A percentile compares a stretch with the other conserved stretches of the same genome.
These are phyloP conservation scores for Cyprinus carpio DNA, from an alignment of 2,113 vertebrate genomes.

Conservation along the genomic window DNA sequence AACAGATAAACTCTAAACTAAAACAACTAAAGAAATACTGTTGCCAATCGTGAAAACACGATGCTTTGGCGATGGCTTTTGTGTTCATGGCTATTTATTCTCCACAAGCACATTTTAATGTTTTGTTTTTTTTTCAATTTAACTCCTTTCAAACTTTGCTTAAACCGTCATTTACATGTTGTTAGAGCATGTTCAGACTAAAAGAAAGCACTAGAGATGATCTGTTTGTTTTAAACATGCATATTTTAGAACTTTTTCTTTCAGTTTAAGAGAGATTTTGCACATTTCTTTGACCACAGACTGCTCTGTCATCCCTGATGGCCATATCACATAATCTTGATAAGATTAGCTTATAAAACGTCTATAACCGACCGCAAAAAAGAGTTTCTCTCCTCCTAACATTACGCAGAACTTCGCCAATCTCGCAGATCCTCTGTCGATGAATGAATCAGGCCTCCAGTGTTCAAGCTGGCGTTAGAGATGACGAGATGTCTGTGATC, in stretches of 20 bases:
- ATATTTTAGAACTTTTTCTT: not conserved
- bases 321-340: not conserved
- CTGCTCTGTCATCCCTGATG: not conserved
- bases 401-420: not conserved
- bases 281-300: not conserved
- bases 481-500: not conserved
- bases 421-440: not conserved
- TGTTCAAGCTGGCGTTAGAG: not conserved
- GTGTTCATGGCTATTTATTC: too few relatives aligned
- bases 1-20: not conserved
- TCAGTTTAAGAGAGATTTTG: not conserved
- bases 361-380: not conserved
- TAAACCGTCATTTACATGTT: not conserved
- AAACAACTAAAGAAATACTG: not conserved
- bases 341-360: not conserved
- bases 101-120: too few relatives aligned
- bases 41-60: not conserved
- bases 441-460: not conserved
- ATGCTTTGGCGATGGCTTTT: not conserved
- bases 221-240: too few relatives aligned
- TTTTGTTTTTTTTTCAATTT: too few relatives aligned
- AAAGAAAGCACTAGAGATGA: not conserved
- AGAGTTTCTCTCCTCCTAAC: not conserved
- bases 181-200: too few relatives aligned
- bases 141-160: not conserved